phyloP scores from a whole-genome alignment of 2,113 vertebrate genomes.

The Urocynchramus pylzowi region DNA sequence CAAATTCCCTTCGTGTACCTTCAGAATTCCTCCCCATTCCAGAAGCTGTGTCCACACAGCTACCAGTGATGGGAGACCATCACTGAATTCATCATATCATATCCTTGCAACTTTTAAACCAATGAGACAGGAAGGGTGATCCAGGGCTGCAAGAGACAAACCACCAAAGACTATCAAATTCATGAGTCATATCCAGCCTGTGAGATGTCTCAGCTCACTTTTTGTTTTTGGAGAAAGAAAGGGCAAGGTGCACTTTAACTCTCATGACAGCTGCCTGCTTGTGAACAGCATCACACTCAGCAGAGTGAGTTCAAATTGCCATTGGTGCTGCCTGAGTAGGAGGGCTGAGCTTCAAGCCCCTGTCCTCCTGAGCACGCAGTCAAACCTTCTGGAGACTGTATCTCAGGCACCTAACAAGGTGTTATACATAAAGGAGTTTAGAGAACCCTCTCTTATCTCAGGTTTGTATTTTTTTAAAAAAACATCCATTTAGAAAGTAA shows the following conservation, averaged over 20 bases:
- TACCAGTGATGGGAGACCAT: background rate
- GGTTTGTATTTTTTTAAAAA: background rate
- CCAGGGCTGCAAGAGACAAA: background rate
- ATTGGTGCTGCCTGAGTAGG: background rate
- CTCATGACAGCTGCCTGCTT: background rate
- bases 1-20: background rate
- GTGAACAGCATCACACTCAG: background rate
- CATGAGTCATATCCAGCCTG: background rate
- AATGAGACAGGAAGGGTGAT: background rate
- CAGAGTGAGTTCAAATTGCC: background rate
- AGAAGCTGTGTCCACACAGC: background rate
- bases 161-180: background rate
- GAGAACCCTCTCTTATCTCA: background rate
- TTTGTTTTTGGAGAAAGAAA: background rate
- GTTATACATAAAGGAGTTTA: background rate
- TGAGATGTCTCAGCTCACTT: background rate
- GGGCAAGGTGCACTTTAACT: background rate
- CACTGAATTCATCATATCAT: background rate
- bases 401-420: background rate
- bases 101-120: background rate
- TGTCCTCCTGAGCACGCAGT: background rate
- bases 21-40: background rate
- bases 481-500: background rate
- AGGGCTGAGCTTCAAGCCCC: background rate
- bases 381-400: background rate